A percentile compares a stretch with the other conserved stretches of the same genome.
phyloP scores from a whole-genome alignment of 2,888 invertebrate species.

The Isoperla grammatica region DNA sequence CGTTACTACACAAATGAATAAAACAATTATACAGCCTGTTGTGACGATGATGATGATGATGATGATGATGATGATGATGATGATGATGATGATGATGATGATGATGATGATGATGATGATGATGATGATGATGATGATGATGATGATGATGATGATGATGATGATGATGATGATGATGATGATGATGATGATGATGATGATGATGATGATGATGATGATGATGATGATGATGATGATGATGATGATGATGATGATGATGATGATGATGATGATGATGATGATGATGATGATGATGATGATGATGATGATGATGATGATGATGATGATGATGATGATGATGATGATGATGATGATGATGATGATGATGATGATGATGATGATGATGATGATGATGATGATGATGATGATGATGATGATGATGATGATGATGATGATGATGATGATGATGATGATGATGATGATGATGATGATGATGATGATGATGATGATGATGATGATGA shows the following conservation, averaged over 20 bases:
- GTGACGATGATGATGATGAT: background rate
- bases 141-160: background rate
- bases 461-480: too few relatives aligned
- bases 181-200: background rate
- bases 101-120: background rate
- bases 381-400: too few relatives aligned
- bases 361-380: too few relatives aligned
- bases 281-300: background rate
- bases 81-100: background rate
- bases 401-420: too few relatives aligned
- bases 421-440: too few relatives aligned
- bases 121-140: too few relatives aligned
- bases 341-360: too few relatives aligned
- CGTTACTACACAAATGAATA: slow-evolving; percentile 5
- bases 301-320: background rate
- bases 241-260: background rate
- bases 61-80: background rate
- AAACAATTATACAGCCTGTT: background rate
- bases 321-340: too few relatives aligned
- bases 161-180: background rate
- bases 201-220: background rate
- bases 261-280: background rate
- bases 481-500: too few relatives aligned
- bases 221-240: background rate
- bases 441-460: too few relatives aligned